Evolutionary conservation across 2,113 vertebrate genomes (phyloP).

Genomic region (Stomatorhinus ivindoensis): DNA sequence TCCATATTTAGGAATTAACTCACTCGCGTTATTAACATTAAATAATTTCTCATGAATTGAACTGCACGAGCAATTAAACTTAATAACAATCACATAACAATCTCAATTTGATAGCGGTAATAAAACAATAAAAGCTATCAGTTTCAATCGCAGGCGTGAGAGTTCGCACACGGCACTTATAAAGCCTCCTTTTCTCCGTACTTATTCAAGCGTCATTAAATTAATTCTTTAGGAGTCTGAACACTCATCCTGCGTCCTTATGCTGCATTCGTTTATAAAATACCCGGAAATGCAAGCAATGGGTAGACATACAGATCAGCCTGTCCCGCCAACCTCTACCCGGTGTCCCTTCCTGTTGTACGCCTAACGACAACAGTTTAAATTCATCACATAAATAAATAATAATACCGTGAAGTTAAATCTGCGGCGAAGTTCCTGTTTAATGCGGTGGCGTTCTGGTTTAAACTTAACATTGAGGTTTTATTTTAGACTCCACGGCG

Average conservation of each 20-base stretch:
- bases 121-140: not conserved
- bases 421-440: not conserved
- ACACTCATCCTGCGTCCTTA: not conserved
- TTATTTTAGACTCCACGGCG: not conserved
- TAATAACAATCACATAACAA: slow-evolving; percentile 8
- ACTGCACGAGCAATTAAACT: not conserved
- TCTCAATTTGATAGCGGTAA: not conserved
- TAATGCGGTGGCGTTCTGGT: not conserved
- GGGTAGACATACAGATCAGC: not conserved
- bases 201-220: slow-evolving; percentile 1
- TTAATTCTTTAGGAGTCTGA: not conserved
- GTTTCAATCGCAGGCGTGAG: not conserved
- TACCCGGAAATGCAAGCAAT: not conserved
- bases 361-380: not conserved
- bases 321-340: not conserved
- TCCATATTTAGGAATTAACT: not conserved
- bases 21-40: not conserved
- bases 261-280: not conserved
- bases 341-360: not conserved
- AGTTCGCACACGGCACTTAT: not conserved
- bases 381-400: not conserved
- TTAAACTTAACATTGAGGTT: not conserved
- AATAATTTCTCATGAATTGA: not conserved
- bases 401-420: not conserved
- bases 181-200: not conserved